Evolutionary conservation across 2,113 vertebrate species (phyloP).

Genomic region (Tychaedon coryphoeus): DNA sequence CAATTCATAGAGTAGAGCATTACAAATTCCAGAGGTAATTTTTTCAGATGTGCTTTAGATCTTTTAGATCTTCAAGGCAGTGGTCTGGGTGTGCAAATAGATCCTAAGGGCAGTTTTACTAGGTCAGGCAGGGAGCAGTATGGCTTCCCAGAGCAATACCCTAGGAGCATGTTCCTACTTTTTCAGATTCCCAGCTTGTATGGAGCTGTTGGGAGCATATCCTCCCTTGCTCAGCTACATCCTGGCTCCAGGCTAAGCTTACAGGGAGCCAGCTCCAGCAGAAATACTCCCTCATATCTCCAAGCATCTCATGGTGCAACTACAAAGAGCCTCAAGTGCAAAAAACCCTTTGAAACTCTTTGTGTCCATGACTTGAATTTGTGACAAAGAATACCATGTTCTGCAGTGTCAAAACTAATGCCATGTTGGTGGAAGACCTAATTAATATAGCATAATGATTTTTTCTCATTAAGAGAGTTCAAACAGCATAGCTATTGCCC

Average conservation of each 20-base stretch:
- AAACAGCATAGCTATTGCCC: background rate
- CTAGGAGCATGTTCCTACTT: accelerated
- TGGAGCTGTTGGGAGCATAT: background rate
- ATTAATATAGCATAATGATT: background rate
- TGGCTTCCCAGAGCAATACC: background rate
- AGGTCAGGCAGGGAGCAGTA: background rate
- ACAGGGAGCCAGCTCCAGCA: background rate
- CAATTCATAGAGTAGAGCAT: background rate
- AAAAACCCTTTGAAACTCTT: background rate
- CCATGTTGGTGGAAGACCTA: background rate
- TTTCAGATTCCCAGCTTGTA: background rate
- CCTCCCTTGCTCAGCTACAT: accelerated
- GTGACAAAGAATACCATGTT: background rate
- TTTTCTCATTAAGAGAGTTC: background rate
- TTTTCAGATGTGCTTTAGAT: background rate
- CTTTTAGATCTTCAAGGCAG: background rate
- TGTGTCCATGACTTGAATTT: background rate
- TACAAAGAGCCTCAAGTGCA: background rate
- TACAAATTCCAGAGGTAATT: background rate
- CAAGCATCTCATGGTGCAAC: background rate
- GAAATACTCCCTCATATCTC: background rate
- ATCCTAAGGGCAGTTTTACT: background rate
- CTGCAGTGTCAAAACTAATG: background rate
- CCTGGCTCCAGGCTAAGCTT: background rate
- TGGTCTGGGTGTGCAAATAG: background rate